Evolutionary conservation across 2,797 vertebrate genomes (phyloP).

Genomic region (Sebastes oblongus): DNA sequence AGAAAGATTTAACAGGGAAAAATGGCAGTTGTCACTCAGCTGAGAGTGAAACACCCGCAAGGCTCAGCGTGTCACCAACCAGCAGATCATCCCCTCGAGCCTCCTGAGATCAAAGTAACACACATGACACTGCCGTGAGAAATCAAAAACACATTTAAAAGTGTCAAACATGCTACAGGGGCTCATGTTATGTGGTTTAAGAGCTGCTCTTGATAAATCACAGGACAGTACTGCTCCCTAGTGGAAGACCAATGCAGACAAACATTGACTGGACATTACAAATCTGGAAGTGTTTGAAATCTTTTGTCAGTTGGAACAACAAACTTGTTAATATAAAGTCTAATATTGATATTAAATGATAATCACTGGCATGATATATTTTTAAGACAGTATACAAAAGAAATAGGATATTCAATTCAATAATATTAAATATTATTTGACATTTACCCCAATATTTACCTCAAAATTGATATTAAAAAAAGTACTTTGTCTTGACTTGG

Average conservation of each 20-base stretch:
- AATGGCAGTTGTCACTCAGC: slow-evolving; percentile 21
- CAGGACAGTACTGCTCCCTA: slow-evolving; percentile 41
- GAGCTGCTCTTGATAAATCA: neutral
- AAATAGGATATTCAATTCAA: neutral
- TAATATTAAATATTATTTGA: too few species aligned
- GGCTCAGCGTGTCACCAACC: neutral
- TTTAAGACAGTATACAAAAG: neutral
- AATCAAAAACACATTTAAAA: neutral
- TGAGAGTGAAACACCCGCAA: neutral
- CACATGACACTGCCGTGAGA: neutral
- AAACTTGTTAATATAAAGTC: neutral
- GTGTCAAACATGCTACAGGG: neutral
- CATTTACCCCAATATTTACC: too few species aligned
- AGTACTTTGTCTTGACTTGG: too few species aligned
- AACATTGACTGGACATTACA: neutral
- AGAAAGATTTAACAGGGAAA: slow-evolving; percentile 14
- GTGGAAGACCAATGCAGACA: slow-evolving; percentile 20
- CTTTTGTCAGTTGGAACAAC: neutral
- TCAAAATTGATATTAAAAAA: too few species aligned
- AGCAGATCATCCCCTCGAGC: neutral
- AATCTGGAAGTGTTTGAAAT: neutral
- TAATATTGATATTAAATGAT: neutral
- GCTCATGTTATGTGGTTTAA: neutral
- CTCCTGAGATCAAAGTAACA: neutral
- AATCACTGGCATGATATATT: neutral